These are phyloP conservation scores for Labroides dimidiatus DNA, from an alignment of 2,797 vertebrate genomes.

Conservation along the genomic window DNA sequence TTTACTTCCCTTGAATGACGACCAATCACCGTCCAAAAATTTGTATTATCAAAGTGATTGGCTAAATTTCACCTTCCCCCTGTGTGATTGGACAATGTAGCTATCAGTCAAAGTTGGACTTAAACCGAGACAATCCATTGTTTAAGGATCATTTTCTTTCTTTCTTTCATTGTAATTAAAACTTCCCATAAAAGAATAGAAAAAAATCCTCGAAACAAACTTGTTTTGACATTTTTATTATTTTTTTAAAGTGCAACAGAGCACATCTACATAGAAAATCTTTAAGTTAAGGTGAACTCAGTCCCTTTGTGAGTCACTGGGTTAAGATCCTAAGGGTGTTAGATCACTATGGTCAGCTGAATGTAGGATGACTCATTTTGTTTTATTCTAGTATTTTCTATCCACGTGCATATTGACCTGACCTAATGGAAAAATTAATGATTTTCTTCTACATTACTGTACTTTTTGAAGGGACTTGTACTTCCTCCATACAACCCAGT, in stretches of 20 bases:
- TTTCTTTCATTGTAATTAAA: neutral
- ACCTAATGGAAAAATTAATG: neutral
- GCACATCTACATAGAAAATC: neutral
- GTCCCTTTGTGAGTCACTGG: neutral
- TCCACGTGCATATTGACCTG: neutral
- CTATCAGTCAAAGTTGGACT: constrained; percentile 4
- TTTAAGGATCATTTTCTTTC: neutral
- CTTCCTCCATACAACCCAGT: no score
- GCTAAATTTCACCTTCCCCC: neutral
- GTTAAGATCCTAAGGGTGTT: constrained; percentile 7
- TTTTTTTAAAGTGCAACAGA: neutral
- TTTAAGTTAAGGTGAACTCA: neutral
- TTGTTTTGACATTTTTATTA: neutral
- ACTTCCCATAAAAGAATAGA: no score
- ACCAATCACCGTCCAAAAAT: constrained; percentile 45
- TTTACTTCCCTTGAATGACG: neutral
- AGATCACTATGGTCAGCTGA: neutral
- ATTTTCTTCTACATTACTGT: neutral
- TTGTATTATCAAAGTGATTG: constrained; percentile 30
- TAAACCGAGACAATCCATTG: neutral
- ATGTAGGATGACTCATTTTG: constrained; percentile 5
- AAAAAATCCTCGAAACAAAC: neutral
- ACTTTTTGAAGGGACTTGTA: neutral
- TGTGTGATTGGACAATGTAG: constrained; percentile 5
- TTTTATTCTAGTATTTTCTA: neutral